Conservation (phyloP, 1,140 invertebrate species). For the Scaptomyza montana region DNA sequence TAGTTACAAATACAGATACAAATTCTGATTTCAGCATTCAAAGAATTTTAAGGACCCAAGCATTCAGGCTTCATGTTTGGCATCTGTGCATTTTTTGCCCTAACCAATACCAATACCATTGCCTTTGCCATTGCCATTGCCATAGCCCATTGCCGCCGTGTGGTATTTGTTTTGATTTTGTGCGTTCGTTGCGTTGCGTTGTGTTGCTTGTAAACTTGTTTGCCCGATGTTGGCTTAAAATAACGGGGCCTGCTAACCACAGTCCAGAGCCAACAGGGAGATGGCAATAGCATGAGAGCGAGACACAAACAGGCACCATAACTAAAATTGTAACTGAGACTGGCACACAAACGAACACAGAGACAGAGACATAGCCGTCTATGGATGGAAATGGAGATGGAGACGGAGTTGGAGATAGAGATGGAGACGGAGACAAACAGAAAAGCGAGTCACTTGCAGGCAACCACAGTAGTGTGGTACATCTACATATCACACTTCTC, state of each 20-base stretch:
- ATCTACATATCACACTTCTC: not conserved
- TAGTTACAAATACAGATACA: not conserved
- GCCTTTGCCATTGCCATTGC: constrained; percentile 6
- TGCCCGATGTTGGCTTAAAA: constrained; percentile 22
- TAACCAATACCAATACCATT: not conserved
- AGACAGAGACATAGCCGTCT: not conserved
- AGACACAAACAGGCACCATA: not conserved
- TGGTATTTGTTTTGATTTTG: constrained; percentile 68
- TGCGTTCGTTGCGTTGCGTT: constrained; percentile 28
- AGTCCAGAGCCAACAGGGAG: not conserved
- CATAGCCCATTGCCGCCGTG: constrained; percentile 31
- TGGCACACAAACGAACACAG: not conserved
- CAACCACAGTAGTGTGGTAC: constrained; percentile 23
- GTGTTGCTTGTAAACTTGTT: constrained; percentile 31
- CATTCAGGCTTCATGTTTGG: not conserved
- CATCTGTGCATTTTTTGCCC: not conserved
- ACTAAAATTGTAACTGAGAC: not conserved
- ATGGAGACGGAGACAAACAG: not conserved
- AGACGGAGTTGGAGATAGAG: too few relatives aligned
- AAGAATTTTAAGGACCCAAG: not conserved
- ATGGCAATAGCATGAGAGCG: not conserved
- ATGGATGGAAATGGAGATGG: not conserved
- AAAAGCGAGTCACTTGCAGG: constrained; percentile 38
- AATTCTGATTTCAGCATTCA: not conserved
- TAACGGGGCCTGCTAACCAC: constrained; percentile 1